Base-by-base conservation (phyloP, 1,140 invertebrate species). In the Sipha flava region DNA sequence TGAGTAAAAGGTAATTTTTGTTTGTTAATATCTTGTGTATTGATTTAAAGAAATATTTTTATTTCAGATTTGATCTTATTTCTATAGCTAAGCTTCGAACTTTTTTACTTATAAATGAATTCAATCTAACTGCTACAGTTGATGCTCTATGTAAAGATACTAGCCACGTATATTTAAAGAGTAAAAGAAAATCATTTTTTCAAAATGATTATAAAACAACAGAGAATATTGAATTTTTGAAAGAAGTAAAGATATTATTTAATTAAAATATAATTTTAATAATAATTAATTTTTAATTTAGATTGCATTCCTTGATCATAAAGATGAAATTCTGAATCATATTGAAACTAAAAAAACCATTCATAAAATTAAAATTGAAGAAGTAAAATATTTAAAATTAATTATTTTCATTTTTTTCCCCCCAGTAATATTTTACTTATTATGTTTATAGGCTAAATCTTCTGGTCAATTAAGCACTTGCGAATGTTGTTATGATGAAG, bases 201-300 rank as follows among this genome's bases (percentile, higher is more conserved):
- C 18, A 37, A 23, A 6, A n/a, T 18, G 10, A 31, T 23, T 23
- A 21, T 37, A 54, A 54, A 9, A 18, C 12, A 21, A 37, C 31
- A 37, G 47, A 54, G 14, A 54, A 75, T 75, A 23, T 75, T 34
- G 70, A 75, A 75, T 75, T 52, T 52, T 54, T 75, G 34, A 75
- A 75, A 75, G 70, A 75, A 75, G 70, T 75, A 75, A 54, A 1
- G 52, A 37, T 23, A 37, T 18, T 3, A 16, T 34, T 54, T n/a
- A 34, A 47, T 70, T 43, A 18, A 31, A n/a, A 7, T 26, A 37
- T 18, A 23, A 23, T 52, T 34, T 9, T 54, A 7, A 52, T 14
- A 16, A 54, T 37, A 26, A 75, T 52, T 37, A 23, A 34, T 37
- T 23, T 54, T 75, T 34, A 23, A 37, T 34, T 9, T 75, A 75